Percentiles rank a stretch among this genome's conserved stretches.
Evolutionary conservation across 2,113 vertebrate species (phyloP).

Genomic region (Montifringilla adamsi): DNA sequence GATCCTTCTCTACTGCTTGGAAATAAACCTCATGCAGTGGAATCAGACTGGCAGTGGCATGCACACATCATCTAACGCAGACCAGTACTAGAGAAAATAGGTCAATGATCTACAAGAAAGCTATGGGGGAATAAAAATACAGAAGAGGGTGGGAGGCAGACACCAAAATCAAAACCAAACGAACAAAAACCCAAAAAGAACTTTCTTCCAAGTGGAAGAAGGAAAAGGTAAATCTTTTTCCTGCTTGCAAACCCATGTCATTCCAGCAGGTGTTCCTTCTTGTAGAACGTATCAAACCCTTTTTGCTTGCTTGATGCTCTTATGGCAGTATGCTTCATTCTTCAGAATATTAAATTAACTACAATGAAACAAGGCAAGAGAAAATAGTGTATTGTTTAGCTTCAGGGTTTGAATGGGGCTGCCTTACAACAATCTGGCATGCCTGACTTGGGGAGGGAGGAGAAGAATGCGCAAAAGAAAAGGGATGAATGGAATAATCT

Average conservation of each 20-base stretch:
- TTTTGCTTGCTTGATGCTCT: neutral
- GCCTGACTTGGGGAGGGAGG: neutral
- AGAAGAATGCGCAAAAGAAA: neutral
- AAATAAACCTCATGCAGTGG: neutral
- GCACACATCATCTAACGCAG: neutral
- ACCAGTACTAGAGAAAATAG: neutral
- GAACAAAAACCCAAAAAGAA: neutral
- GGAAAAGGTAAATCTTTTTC: neutral
- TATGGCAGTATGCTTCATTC: neutral
- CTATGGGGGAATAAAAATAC: too few species aligned
- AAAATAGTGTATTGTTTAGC: neutral
- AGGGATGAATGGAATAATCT: neutral
- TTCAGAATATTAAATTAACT: neutral
- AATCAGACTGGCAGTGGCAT: neutral
- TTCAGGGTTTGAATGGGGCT: neutral
- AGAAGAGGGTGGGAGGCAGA: accelerated
- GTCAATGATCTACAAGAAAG: neutral
- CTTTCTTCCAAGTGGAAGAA: neutral
- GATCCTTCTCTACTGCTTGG: neutral
- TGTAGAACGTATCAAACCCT: neutral
- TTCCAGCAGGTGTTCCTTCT: neutral
- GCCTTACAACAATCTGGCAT: neutral
- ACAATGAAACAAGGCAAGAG: neutral
- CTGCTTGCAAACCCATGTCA: accelerated
- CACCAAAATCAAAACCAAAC: neutral